These are phyloP conservation scores for Thomomys bottae DNA, from an alignment of 2,113 vertebrate species.

Conservation along the genomic window DNA sequence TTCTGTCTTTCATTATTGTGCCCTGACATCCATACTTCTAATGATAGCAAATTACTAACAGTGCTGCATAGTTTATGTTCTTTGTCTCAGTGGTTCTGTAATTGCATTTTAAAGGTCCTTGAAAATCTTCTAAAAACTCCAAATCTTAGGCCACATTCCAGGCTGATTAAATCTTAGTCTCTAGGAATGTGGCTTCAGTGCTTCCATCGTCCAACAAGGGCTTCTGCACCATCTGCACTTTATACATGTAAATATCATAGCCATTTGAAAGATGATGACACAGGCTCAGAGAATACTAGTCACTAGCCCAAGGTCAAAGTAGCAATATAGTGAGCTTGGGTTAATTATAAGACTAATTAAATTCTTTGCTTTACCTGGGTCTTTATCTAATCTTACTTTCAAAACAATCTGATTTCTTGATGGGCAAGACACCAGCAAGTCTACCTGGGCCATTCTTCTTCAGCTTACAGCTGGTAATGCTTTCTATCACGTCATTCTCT, in stretches of 20 bases:
- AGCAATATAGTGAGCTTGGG: background rate
- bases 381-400: background rate
- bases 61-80: background rate
- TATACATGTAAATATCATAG: background rate
- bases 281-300: background rate
- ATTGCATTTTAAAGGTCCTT: background rate
- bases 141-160: background rate
- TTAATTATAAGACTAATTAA: slow-evolving; percentile 18
- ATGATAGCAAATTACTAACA: background rate
- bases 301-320: background rate
- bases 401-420: background rate
- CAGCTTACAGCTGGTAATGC: too few relatives aligned
- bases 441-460: background rate
- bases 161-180: background rate
- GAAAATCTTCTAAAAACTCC: background rate
- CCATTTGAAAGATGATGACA: background rate
- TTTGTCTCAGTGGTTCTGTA: background rate
- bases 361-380: slow-evolving; percentile 14
- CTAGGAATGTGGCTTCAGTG: background rate
- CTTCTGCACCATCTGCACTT: background rate
- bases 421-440: background rate
- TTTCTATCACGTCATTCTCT: background rate
- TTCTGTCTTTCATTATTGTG: background rate
- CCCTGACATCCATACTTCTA: background rate
- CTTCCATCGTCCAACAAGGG: background rate